These are phyloP conservation scores for Caenorhabditis sp. DNA, from an alignment of 2,888 invertebrate genomes.

Conservation along the genomic window DNA sequence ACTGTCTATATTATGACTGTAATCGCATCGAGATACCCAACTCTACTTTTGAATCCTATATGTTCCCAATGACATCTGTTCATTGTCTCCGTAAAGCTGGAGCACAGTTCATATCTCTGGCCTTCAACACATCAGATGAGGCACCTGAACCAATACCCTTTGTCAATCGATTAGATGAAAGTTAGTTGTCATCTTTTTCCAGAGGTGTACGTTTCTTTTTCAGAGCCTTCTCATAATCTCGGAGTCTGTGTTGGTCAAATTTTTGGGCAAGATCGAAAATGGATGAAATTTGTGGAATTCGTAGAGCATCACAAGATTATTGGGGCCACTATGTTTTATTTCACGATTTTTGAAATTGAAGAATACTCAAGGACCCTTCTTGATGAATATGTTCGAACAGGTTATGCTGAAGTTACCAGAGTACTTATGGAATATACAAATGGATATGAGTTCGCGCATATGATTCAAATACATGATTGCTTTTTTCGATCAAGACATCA, in stretches of 20 bases:
- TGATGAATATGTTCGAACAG: slow-evolving; percentile 12
- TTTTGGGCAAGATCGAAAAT: slow-evolving; percentile 21
- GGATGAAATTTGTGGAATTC: slow-evolving; percentile 25
- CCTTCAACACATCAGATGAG: not conserved
- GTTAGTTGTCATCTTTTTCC: no score
- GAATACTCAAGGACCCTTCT: slow-evolving; percentile 6
- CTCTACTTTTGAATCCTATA: no score
- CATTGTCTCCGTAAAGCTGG: no score
- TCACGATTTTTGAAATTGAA: slow-evolving; percentile 13
- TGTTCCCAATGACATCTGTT: no score
- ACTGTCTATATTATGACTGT: no score
- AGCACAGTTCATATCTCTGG: no score
- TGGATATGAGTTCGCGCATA: slow-evolving; percentile 16
- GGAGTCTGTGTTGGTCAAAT: slow-evolving; percentile 20
- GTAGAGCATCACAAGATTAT: slow-evolving; percentile 20
- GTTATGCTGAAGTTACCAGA: slow-evolving; percentile 6
- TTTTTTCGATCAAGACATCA: slow-evolving; percentile 27
- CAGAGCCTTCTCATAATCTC: not conserved
- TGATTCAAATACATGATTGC: slow-evolving; percentile 26
- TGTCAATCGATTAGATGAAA: not conserved
- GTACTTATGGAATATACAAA: slow-evolving; percentile 10
- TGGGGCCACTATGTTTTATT: slow-evolving; percentile 16
- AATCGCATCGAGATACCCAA: no score
- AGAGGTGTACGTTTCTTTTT: no score
- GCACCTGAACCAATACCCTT: not conserved